Percentiles rank a stretch among this genome's conserved stretches.
Conservation (phyloP, 2,888 invertebrate species). For the Caenorhabditis virilis region DNA sequence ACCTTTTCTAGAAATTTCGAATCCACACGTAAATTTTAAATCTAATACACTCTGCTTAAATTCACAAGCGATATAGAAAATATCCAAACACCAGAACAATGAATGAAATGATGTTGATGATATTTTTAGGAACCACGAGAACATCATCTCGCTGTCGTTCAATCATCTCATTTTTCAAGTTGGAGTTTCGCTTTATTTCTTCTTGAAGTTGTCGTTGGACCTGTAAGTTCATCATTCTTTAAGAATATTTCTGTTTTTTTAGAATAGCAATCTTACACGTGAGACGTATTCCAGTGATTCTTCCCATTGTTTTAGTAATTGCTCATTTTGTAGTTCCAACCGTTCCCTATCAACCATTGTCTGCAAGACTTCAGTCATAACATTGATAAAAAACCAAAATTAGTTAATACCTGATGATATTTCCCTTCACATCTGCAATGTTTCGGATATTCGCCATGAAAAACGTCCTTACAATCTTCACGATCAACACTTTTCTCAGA, state of each 20-base stretch:
- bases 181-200: slow-evolving; percentile 37
- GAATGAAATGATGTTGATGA: slow-evolving; percentile 29
- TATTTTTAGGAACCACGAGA: slow-evolving; percentile 33
- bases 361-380: slow-evolving; percentile 13
- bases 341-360: slow-evolving; percentile 46
- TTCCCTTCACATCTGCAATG: slow-evolving; percentile 24
- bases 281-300: slow-evolving; percentile 51
- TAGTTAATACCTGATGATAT: slow-evolving; percentile 8
- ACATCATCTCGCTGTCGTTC: slow-evolving; percentile 37
- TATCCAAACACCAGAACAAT: slow-evolving; percentile 30
- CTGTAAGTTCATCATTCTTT: slow-evolving; percentile 14
- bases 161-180: slow-evolving; percentile 35
- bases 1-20: too few relatives aligned
- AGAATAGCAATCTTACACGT: slow-evolving; percentile 22
- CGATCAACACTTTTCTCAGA: slow-evolving; percentile 21
- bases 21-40: too few relatives aligned
- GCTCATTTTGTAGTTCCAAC: slow-evolving; percentile 53
- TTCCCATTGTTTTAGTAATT: slow-evolving; percentile 50
- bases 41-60: too few relatives aligned
- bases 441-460: slow-evolving; percentile 19
- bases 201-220: slow-evolving; percentile 52
- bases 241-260: too few relatives aligned
- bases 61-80: slow-evolving; percentile 24
- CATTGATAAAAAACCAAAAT: not conserved
- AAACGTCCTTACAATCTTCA: slow-evolving; percentile 1